A percentile compares a stretch with the other conserved stretches of the same genome.
Evolutionary conservation across 2,797 vertebrate species (phyloP).

Genomic region (Poecile montanus): DNA sequence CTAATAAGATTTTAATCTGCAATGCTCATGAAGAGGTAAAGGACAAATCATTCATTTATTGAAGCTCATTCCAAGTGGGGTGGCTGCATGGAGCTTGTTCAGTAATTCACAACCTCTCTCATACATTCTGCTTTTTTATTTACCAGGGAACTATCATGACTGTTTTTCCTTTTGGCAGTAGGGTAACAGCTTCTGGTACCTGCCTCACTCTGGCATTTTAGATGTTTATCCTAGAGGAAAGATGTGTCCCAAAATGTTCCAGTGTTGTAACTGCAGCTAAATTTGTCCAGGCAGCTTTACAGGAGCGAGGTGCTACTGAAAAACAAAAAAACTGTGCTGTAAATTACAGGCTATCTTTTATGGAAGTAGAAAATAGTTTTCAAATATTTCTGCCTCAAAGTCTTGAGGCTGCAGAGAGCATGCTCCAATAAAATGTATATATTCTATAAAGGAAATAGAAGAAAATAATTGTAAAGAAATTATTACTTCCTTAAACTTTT

Average conservation of each 20-base stretch:
- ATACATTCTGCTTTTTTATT: background rate
- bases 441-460: background rate
- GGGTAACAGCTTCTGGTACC: background rate
- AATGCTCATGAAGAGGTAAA: background rate
- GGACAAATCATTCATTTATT: background rate
- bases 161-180: background rate
- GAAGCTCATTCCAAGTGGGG: background rate
- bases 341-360: background rate
- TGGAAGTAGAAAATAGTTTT: background rate
- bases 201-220: background rate
- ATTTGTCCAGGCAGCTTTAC: background rate
- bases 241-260: background rate
- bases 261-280: background rate
- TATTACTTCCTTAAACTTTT: background rate
- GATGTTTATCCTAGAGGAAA: constrained; percentile 13
- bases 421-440: background rate
- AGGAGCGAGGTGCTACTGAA: background rate
- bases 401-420: background rate
- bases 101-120: background rate
- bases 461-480: background rate
- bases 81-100: background rate
- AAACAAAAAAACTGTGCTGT: background rate
- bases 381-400: background rate
- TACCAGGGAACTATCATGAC: background rate
- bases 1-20: background rate